These are phyloP conservation scores for Neria commutata DNA, from an alignment of 2,888 invertebrate species.

Conservation along the genomic window DNA sequence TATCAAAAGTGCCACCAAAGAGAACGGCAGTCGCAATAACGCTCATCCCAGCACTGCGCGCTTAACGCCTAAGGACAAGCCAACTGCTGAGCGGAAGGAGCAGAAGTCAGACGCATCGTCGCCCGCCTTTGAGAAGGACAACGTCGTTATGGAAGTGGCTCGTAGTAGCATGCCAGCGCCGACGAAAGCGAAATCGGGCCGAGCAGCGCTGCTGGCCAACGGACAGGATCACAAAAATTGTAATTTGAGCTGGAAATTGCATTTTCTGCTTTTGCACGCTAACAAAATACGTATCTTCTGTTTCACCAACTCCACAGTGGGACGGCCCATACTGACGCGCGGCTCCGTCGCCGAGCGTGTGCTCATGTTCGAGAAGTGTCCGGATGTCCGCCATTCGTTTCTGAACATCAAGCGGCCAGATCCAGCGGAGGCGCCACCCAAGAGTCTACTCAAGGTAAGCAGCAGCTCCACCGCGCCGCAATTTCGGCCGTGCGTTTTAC, in stretches of 20 bases:
- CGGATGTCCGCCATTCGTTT: slow-evolving; percentile 69
- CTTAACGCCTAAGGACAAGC: not conserved
- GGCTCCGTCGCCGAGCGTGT: slow-evolving; percentile 91
- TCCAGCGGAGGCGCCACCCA: slow-evolving; percentile 47
- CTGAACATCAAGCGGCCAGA: slow-evolving; percentile 64
- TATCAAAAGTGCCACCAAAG: slow-evolving; percentile 26
- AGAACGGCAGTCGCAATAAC: slow-evolving; percentile 16
- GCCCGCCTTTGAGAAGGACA: slow-evolving; percentile 6
- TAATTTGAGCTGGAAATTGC: too few relatives aligned
- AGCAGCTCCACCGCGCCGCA: not conserved
- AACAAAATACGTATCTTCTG: too few relatives aligned
- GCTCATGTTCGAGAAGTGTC: slow-evolving; percentile 88
- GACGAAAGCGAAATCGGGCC: slow-evolving; percentile 62
- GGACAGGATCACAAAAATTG: slow-evolving; percentile 57
- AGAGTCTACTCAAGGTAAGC: slow-evolving; percentile 51
- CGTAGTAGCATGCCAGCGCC: slow-evolving; percentile 53
- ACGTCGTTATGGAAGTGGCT: slow-evolving; percentile 29
- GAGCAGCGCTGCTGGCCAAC: slow-evolving; percentile 68
- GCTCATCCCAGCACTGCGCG: not conserved
- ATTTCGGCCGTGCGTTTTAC: not conserved
- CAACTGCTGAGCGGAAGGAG: slow-evolving; percentile 15
- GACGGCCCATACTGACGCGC: slow-evolving; percentile 83
- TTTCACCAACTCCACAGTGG: too few relatives aligned
- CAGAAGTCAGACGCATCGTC: slow-evolving; percentile 20
- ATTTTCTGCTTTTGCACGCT: too few relatives aligned